Conservation (phyloP, 2,797 vertebrate species). For the Helostoma temminkii region DNA sequence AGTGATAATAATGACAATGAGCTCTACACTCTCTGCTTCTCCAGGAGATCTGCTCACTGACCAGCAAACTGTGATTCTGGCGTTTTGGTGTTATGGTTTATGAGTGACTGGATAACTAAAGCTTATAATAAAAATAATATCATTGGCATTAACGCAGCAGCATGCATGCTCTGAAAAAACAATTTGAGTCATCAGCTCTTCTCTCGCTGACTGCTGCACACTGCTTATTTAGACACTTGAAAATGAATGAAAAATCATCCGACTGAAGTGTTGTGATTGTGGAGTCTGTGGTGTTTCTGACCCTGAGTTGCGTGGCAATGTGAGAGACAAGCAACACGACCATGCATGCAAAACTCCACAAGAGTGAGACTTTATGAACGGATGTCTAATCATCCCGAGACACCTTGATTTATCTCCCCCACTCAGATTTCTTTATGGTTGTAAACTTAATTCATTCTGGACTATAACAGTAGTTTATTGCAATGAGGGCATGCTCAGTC, state of each 20-base stretch:
- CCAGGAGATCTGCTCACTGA: not conserved
- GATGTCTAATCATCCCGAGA: constrained; percentile 61
- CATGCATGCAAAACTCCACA: constrained; percentile 41
- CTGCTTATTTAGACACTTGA: constrained; percentile 35
- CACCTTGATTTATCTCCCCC: constrained; percentile 61
- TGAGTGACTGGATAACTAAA: not conserved
- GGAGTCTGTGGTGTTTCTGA: constrained; percentile 17
- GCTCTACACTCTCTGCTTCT: not conserved
- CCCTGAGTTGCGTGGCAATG: constrained; percentile 19
- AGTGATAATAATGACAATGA: too few relatives aligned
- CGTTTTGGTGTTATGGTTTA: not conserved
- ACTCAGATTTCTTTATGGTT: constrained; percentile 68
- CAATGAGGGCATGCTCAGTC: constrained; percentile 61
- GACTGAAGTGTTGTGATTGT: constrained; percentile 42
- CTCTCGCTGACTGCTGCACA: not conserved
- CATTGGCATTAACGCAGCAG: too few relatives aligned
- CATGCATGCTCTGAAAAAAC: constrained; percentile 7
- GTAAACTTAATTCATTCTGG: constrained; percentile 73
- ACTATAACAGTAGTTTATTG: constrained; percentile 78
- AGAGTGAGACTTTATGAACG: constrained; percentile 50
- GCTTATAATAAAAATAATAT: not conserved
- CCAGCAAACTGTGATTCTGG: not conserved
- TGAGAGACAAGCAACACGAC: constrained; percentile 3
- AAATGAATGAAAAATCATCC: constrained; percentile 17
- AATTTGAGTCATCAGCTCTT: constrained; percentile 21